Percentiles rank a stretch among this genome's conserved stretches.
Evolutionary conservation across 2,113 vertebrate species (phyloP).

Genomic region (Piprites chloris): DNA sequence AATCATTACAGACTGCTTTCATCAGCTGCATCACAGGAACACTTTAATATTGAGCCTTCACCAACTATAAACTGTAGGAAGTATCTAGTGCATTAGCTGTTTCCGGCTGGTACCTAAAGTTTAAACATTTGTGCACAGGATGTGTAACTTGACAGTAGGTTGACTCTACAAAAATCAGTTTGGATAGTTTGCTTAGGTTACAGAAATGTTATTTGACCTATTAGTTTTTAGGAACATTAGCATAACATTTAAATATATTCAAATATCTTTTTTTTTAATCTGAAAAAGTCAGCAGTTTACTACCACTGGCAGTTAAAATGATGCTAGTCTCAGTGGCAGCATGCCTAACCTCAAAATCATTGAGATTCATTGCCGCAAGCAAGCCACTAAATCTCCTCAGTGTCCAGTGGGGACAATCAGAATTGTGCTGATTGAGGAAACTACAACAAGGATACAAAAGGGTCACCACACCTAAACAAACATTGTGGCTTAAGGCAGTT

Average conservation of each 20-base stretch:
- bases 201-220: background rate
- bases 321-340: constrained; percentile 36
- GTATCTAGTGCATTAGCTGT: background rate
- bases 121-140: background rate
- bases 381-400: constrained; percentile 16
- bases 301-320: constrained; percentile 28
- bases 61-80: background rate
- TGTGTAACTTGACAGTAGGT: background rate
- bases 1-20: background rate
- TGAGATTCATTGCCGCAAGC: constrained; percentile 44
- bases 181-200: background rate
- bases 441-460: constrained; percentile 26
- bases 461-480: constrained; percentile 49
- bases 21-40: background rate
- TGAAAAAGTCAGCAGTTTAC: constrained; percentile 42
- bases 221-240: background rate
- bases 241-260: background rate
- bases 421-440: constrained; percentile 39
- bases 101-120: background rate
- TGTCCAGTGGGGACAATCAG: constrained; percentile 3
- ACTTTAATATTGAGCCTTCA: constrained; percentile 1
- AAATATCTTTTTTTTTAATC: constrained; percentile 20
- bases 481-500: constrained; percentile 11
- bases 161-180: background rate
- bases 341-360: constrained; percentile 42